Conservation (phyloP, 1,140 invertebrate species). For the Ylistrum balloti region DNA sequence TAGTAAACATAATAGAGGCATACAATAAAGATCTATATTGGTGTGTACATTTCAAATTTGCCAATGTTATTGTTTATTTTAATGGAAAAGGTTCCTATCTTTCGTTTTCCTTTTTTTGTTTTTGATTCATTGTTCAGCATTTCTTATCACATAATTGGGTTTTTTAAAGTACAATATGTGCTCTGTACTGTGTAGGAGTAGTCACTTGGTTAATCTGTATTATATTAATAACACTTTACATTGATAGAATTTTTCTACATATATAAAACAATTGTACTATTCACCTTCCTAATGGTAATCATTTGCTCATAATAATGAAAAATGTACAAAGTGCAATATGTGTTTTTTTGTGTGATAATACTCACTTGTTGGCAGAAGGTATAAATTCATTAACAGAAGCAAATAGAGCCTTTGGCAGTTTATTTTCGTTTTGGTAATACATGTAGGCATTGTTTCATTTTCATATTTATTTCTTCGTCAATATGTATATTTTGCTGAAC, state of each 20-base stretch:
- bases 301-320: neutral
- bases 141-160: no score
- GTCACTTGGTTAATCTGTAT: neutral
- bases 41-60: no score
- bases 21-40: no score
- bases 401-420: neutral
- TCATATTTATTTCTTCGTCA: no score
- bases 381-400: neutral
- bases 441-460: neutral
- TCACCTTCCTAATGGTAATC: neutral
- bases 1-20: no score
- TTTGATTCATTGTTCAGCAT: no score
- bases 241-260: neutral
- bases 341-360: neutral
- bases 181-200: no score
- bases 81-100: no score
- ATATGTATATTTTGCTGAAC: no score
- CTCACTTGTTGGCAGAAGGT: neutral
- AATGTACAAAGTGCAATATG: neutral
- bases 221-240: neutral
- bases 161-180: no score
- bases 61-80: no score
- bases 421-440: neutral
- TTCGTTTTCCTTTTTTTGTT: no score
- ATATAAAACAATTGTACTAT: neutral